Evolutionary conservation across 2,888 invertebrate genomes (phyloP).

Genomic region (Drosophila subsilvestris): DNA sequence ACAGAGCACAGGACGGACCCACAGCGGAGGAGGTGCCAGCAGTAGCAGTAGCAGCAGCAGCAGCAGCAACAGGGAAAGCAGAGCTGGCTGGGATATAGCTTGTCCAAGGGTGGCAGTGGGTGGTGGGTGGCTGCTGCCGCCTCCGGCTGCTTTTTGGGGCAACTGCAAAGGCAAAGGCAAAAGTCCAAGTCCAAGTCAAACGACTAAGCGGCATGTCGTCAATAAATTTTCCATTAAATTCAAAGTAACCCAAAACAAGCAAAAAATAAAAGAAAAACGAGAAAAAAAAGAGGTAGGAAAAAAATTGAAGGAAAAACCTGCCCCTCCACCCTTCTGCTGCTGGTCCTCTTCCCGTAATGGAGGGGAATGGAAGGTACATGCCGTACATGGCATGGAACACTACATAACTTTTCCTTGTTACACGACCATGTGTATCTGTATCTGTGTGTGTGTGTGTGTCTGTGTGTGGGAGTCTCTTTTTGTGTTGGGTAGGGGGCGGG

Average conservation of each 20-base stretch:
- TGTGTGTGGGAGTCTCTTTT: conserved; percentile 7
- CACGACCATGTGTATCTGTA: conserved; percentile 25
- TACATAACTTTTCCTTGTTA: conserved; percentile 67
- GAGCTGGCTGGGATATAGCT: conserved; percentile 10
- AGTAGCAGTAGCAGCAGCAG: not conserved
- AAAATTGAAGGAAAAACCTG: conserved; percentile 36
- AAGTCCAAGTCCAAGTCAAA: conserved; percentile 74
- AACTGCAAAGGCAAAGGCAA: conserved; percentile 55
- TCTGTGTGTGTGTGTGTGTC: conserved; percentile 18
- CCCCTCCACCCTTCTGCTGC: not conserved
- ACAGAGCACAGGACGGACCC: conserved; percentile 44
- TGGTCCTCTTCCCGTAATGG: not conserved
- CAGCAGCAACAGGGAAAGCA: not conserved
- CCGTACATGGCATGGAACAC: conserved; percentile 63
- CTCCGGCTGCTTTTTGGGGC: conserved; percentile 2
- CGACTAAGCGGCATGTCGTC: conserved; percentile 80
- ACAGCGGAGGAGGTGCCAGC: not conserved
- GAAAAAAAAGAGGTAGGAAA: conserved; percentile 24
- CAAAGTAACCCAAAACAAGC: conserved; percentile 69
- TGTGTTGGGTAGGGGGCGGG: conserved; percentile 14
- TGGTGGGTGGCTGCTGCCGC: conserved; percentile 6
- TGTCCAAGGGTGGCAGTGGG: conserved; percentile 21
- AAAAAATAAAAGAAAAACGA: conserved; percentile 30
- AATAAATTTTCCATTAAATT: conserved; percentile 82
- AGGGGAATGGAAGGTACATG: conserved; percentile 57